A percentile compares a stretch with the other conserved stretches of the same genome.
phyloP scores from a whole-genome alignment of 2,888 invertebrate genomes.

The Amphiduros pacificus region DNA sequence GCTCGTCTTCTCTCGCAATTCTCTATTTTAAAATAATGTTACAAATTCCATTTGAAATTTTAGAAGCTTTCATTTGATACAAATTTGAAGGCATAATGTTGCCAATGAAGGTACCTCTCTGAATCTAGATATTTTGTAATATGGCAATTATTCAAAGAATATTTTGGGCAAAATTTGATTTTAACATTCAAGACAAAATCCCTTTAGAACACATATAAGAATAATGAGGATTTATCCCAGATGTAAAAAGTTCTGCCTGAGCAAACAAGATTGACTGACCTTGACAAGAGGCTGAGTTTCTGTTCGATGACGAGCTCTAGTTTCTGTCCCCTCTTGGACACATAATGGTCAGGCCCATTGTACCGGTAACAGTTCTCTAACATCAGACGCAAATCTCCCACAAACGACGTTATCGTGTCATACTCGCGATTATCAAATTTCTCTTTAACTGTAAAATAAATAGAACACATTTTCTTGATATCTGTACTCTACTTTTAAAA shows the following conservation, averaged over 20 bases:
- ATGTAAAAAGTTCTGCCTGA: too few species aligned
- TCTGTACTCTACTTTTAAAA: too few species aligned
- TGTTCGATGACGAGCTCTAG: conserved; percentile 62
- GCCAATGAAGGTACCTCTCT: too few species aligned
- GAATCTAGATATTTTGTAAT: too few species aligned
- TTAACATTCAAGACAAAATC: too few species aligned
- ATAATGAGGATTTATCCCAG: too few species aligned
- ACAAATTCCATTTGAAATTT: not conserved
- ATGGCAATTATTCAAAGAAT: too few species aligned
- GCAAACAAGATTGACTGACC: conserved; percentile 45
- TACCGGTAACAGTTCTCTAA: conserved; percentile 63
- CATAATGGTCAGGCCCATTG: conserved; percentile 60
- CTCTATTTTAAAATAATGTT: conserved; percentile 36
- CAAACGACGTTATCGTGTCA: conserved; percentile 59
- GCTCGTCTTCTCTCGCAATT: conserved; percentile 54
- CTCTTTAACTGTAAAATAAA: conserved; percentile 52
- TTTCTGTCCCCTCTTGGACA: conserved; percentile 60
- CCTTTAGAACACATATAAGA: too few species aligned
- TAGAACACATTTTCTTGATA: too few species aligned
- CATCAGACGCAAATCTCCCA: conserved; percentile 62
- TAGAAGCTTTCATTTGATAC: not conserved
- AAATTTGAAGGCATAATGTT: too few species aligned
- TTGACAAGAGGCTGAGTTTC: conserved; percentile 59
- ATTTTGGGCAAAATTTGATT: too few species aligned
- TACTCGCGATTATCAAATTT: conserved; percentile 58